phyloP scores from a whole-genome alignment of 1,140 invertebrate genomes.

The Atta colombica region DNA sequence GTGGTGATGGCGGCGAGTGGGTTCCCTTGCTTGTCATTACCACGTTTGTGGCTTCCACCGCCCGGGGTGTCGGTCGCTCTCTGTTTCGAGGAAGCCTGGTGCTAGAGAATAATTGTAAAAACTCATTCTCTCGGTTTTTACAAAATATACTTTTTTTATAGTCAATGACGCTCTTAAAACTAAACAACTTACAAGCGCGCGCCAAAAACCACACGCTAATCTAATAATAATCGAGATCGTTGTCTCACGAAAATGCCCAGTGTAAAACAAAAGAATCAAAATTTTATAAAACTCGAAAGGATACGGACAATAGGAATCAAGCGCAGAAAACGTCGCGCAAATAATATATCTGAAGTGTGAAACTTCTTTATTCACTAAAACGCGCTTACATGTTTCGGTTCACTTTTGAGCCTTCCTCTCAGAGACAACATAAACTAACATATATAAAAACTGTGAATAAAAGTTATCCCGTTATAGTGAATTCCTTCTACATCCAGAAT shows the following conservation, averaged over 20 bases:
- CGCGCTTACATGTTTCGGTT: no score
- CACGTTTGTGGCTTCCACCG: slow-evolving; percentile 73
- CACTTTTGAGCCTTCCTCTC: no score
- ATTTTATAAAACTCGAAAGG: neutral
- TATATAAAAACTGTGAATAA: no score
- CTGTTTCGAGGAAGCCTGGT: slow-evolving; percentile 30
- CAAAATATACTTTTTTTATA: slow-evolving; percentile 22
- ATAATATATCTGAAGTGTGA: no score
- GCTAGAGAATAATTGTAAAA: slow-evolving; percentile 28
- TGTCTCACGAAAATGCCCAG: neutral
- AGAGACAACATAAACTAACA: no score
- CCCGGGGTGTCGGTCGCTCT: slow-evolving; percentile 52
- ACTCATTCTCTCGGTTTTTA: neutral
- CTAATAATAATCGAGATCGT: slow-evolving; percentile 36
- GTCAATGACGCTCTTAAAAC: slow-evolving; percentile 18
- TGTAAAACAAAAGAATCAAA: neutral
- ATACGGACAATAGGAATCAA: no score
- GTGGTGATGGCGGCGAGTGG: slow-evolving; percentile 41
- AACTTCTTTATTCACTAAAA: no score
- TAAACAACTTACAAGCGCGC: slow-evolving; percentile 18
- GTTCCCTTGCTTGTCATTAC: slow-evolving; percentile 77
- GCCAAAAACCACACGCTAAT: neutral
- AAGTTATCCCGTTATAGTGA: no score
- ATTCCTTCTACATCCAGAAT: no score
- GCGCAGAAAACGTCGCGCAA: no score